Evolutionary conservation across 2,797 vertebrate species (phyloP), one percentile per base, ranked within the genome.

Genomic region (Psittacula derbiana): DNA sequence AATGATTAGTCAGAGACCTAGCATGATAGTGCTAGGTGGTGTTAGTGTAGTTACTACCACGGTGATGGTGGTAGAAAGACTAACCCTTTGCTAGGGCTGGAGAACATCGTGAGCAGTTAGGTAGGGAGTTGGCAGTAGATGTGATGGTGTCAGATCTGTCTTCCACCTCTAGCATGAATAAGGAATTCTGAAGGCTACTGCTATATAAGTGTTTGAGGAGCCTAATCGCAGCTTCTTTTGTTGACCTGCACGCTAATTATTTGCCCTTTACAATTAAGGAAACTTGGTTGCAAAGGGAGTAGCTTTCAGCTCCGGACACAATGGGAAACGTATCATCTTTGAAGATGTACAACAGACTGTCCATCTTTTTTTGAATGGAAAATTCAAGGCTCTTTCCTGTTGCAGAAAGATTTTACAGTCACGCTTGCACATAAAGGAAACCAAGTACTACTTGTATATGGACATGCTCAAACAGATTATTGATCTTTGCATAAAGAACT

Each of bases 201-300:
- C 53, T 40, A 4, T 62, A 12, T 28, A 47, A 67, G 55, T 27
- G 40, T 33, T 86, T 57, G 53, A 93, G 86, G 55, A 66, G 31
- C 66, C 31, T 87, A 53, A 58, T 80, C 85, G 7, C 55, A 93
- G 62, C 30, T 71, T 84, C 25, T 70, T 36, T 31, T 38, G 33
- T 66, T 81, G 79, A 62, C 50, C 70, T 92, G 69, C 64, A 79
- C 33, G 58, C 49, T 73, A 57, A 62, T 71, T 36, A 33, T 86
- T 91, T 64, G 52, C 80, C 92, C 83, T 84, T 95, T 70, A 67
- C 27, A 57, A 47, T 95, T 78, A 86, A 91, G 79, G 95, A 94
- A 96, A 64, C 33, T 52, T 55, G 78, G 82, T 43, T 72, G 69
- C 43, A 92, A 66, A 95, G 82, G 89, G 97, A 94, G 71, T 62